phyloP scores from a whole-genome alignment of 1,140 invertebrate species.

The Trachymyrmex cornetzi region DNA sequence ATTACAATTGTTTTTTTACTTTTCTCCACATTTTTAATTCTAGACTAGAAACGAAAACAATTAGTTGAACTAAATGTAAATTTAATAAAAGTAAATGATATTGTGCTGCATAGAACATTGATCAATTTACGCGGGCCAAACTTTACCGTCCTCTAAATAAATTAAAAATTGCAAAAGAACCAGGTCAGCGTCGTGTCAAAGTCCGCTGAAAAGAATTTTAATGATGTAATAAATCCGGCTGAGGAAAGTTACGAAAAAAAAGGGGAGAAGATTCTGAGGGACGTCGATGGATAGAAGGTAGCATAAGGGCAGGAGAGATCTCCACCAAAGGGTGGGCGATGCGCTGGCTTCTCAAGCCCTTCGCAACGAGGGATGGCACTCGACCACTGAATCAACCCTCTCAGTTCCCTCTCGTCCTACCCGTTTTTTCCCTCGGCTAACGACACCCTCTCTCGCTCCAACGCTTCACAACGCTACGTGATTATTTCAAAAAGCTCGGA shows the following conservation, averaged over 20 bases:
- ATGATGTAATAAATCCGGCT: constrained; percentile 41
- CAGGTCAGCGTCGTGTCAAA: constrained; percentile 36
- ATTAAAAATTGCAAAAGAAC: constrained; percentile 29
- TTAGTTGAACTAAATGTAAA: constrained; percentile 25
- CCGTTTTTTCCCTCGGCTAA: constrained; percentile 61
- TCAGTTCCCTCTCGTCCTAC: constrained; percentile 69
- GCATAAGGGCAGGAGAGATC: constrained; percentile 31
- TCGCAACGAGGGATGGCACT: constrained; percentile 81
- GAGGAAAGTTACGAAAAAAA: constrained; percentile 32
- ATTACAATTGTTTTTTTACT: not conserved
- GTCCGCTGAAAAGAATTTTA: constrained; percentile 31
- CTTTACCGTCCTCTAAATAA: not conserved
- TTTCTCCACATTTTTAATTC: not conserved
- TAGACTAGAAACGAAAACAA: not conserved
- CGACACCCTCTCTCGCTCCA: constrained; percentile 76
- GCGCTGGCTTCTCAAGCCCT: constrained; percentile 76
- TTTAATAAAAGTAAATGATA: not conserved
- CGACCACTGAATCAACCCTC: constrained; percentile 82
- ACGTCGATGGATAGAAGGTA: constrained; percentile 41
- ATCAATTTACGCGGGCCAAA: constrained; percentile 6
- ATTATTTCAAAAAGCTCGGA: constrained; percentile 84
- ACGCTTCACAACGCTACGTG: constrained; percentile 84
- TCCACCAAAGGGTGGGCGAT: constrained; percentile 50
- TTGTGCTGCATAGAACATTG: not conserved
- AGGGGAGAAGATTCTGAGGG: not conserved